phyloP scores from a whole-genome alignment of 2,797 vertebrate species.

The Choloepus didactylus region DNA sequence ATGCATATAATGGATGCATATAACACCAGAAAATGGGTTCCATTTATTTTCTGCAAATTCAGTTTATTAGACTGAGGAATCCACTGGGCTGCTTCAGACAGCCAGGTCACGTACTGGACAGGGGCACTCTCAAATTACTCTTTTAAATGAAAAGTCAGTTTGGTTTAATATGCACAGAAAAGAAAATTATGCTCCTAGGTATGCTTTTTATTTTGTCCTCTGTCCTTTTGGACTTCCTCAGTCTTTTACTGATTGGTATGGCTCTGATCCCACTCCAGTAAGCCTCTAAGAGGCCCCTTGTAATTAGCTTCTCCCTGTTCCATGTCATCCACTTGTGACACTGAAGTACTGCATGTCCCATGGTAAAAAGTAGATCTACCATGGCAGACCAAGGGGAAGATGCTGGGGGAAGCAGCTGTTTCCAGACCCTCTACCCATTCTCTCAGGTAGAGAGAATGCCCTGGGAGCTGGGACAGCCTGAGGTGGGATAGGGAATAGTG shows the following conservation, averaged over 20 bases:
- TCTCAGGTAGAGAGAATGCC: neutral
- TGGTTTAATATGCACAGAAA: constrained; percentile 76
- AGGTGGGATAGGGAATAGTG: neutral
- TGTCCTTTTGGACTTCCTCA: constrained; percentile 49
- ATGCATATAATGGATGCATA: constrained; percentile 53
- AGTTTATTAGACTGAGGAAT: constrained; percentile 85
- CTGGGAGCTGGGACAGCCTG: neutral
- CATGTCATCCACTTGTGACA: constrained; percentile 7
- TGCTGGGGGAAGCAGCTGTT: neutral
- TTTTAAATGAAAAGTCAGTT: constrained; percentile 87
- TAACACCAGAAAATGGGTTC: constrained; percentile 75
- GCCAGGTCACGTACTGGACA: constrained; percentile 73
- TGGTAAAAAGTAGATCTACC: neutral
- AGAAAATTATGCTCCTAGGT: neutral
- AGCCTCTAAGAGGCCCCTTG: neutral
- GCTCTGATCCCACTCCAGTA: neutral
- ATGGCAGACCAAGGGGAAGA: neutral
- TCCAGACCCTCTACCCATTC: neutral
- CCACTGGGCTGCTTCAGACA: constrained; percentile 80
- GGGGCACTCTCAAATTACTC: constrained; percentile 84
- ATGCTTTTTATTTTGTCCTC: constrained; percentile 49
- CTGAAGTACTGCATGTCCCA: constrained; percentile 23
- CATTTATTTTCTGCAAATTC: constrained; percentile 86
- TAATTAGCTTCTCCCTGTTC: constrained; percentile 35
- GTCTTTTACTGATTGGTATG: constrained; percentile 50